These are phyloP conservation scores for Amphiduros pacificus DNA, from an alignment of 2,888 invertebrate species.

Conservation along the genomic window DNA sequence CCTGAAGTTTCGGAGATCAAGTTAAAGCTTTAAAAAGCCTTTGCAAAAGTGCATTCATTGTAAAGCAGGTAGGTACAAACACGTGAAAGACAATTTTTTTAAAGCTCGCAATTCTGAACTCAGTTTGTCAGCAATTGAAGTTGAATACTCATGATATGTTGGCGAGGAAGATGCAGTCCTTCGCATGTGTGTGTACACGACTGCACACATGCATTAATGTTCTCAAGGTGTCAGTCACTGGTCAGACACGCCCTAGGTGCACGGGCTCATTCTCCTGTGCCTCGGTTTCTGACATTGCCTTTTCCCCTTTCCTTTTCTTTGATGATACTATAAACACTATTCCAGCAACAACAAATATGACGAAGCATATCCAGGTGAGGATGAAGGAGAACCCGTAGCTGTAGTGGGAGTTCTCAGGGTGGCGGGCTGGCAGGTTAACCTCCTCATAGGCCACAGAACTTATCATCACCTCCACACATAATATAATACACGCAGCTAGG, in stretches of 20 bases:
- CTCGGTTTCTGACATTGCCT: conserved; percentile 79
- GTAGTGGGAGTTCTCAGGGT: conserved; percentile 70
- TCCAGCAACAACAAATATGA: conserved; percentile 71
- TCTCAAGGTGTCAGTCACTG: too few species aligned
- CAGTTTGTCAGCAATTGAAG: too few species aligned
- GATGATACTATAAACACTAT: conserved; percentile 79
- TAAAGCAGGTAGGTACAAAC: too few species aligned
- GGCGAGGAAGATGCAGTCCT: too few species aligned
- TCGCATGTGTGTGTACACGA: too few species aligned
- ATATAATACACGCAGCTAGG: conserved; percentile 76
- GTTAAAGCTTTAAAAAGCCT: too few species aligned
- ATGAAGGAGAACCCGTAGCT: conserved; percentile 67
- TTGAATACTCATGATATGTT: too few species aligned
- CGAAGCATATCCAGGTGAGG: conserved; percentile 74
- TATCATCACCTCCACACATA: conserved; percentile 79
- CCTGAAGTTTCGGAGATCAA: too few species aligned
- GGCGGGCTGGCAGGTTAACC: conserved; percentile 68
- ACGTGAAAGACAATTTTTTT: too few species aligned
- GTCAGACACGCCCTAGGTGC: conserved; percentile 67
- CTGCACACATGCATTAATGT: too few species aligned
- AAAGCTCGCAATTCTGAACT: too few species aligned
- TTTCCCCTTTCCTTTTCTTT: conserved; percentile 80
- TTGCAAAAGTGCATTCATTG: too few species aligned
- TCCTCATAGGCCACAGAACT: conserved; percentile 74
- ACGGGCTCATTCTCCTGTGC: conserved; percentile 85